These are phyloP conservation scores for Polydrusus pterygomalis DNA, from an alignment of 2,888 invertebrate species.

Conservation along the genomic window DNA sequence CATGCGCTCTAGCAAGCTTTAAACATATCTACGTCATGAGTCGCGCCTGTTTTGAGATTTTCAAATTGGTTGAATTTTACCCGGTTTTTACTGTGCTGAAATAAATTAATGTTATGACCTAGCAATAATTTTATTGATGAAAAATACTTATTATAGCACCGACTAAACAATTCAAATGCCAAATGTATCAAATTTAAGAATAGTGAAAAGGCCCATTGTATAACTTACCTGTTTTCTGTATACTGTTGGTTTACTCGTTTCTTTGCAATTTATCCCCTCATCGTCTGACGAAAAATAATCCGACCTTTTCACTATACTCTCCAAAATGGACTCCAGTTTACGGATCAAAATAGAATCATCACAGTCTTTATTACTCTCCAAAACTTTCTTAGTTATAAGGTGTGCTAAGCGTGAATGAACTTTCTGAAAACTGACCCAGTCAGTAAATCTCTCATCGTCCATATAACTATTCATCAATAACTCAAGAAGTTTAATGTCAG, in stretches of 20 bases:
- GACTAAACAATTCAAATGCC: too few relatives aligned
- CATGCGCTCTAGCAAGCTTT: too few relatives aligned
- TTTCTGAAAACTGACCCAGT: conserved; percentile 76
- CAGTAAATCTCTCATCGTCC: conserved; percentile 78
- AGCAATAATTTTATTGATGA: too few relatives aligned
- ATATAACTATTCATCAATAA: conserved; percentile 81
- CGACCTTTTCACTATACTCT: conserved; percentile 63
- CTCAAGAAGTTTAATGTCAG: conserved; percentile 81
- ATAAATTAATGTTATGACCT: too few relatives aligned
- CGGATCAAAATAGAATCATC: conserved; percentile 51
- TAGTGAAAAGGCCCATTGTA: too few relatives aligned
- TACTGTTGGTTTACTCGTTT: conserved; percentile 68
- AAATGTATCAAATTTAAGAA: too few relatives aligned
- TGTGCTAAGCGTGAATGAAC: conserved; percentile 80
- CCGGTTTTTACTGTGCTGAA: too few relatives aligned
- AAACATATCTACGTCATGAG: too few relatives aligned
- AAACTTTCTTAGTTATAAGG: conserved; percentile 77
- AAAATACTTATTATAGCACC: too few relatives aligned
- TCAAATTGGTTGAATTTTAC: too few relatives aligned
- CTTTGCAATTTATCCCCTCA: conserved; percentile 69
- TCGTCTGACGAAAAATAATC: conserved; percentile 77
- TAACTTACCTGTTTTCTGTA: conserved; percentile 69
- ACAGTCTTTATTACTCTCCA: conserved; percentile 66
- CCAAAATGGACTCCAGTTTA: conserved; percentile 59
- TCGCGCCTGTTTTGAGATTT: too few relatives aligned